Conservation (phyloP, 2,797 vertebrate genomes). For the Leuciscus waleckii region DNA sequence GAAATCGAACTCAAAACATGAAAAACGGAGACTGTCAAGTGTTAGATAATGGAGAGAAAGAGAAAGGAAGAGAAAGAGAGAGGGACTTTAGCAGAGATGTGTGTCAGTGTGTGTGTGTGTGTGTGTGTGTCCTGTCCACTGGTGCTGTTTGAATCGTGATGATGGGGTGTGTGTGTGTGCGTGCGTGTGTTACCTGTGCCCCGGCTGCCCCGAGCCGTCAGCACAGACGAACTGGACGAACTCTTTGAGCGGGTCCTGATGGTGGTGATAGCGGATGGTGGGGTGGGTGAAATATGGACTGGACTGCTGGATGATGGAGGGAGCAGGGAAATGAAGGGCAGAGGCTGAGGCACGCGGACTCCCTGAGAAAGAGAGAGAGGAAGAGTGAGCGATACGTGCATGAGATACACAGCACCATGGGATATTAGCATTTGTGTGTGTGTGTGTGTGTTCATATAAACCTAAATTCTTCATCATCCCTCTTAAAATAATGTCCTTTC, state of each 20-base stretch:
- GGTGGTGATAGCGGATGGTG: slow-evolving; percentile 97
- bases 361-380: slow-evolving; percentile 74
- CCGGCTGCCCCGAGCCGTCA: slow-evolving; percentile 89
- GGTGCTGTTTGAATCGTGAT: not conserved
- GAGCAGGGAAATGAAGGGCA: slow-evolving; percentile 94
- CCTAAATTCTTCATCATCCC: not conserved
- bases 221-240: slow-evolving; percentile 98
- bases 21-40: slow-evolving; percentile 31
- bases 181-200: slow-evolving; percentile 82
- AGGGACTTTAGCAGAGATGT: slow-evolving; percentile 20
- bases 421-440: not conserved
- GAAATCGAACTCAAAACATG: slow-evolving; percentile 26
- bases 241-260: slow-evolving; percentile 97
- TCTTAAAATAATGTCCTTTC: not conserved
- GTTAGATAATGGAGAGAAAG: slow-evolving; percentile 35
- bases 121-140: not conserved
- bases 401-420: not conserved
- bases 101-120: not conserved
- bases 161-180: slow-evolving; percentile 3
- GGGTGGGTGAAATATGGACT: slow-evolving; percentile 96
- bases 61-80: slow-evolving; percentile 41
- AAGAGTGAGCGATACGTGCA: slow-evolving; percentile 39
- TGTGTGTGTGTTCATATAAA: slow-evolving; percentile 15
- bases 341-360: slow-evolving; percentile 94
- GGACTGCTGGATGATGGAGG: slow-evolving; percentile 96